Percentiles rank a stretch among this genome's conserved stretches.
phyloP scores from a whole-genome alignment of 2,888 invertebrate species.

The Tenthredo notha region DNA sequence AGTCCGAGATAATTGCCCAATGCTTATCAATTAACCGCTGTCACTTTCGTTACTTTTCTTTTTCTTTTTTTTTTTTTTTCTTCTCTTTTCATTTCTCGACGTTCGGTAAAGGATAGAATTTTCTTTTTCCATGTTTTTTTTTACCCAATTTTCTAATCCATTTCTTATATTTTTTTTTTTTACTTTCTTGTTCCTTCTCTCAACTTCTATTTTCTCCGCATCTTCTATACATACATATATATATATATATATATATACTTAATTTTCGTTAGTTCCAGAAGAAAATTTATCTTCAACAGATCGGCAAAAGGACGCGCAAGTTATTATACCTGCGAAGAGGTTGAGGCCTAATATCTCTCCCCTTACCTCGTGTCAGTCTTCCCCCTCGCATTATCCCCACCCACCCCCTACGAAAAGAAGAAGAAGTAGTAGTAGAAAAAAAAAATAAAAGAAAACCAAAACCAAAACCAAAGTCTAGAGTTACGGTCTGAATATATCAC shows the following conservation, averaged over 20 bases:
- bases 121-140: neutral
- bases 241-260: neutral
- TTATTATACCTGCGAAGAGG: neutral
- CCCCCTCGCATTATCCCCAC: constrained; percentile 23
- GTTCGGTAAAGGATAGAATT: neutral
- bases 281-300: constrained; percentile 23
- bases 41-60: neutral
- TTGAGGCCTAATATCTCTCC: constrained; percentile 20
- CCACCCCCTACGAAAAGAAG: neutral
- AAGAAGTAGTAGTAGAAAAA: neutral
- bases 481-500: constrained; percentile 31
- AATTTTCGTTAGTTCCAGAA: neutral
- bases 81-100: neutral
- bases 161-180: neutral
- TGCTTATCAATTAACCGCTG: constrained; percentile 28
- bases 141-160: neutral
- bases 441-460: neutral
- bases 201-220: neutral
- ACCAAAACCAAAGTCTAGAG: constrained; percentile 21
- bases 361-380: constrained; percentile 32
- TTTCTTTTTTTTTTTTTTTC: neutral
- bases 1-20: constrained; percentile 16
- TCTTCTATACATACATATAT: neutral
- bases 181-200: neutral
- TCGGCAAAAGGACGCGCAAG: constrained; percentile 35